phyloP scores from a whole-genome alignment of 2,113 vertebrate species.

The Sturnira hondurensis region DNA sequence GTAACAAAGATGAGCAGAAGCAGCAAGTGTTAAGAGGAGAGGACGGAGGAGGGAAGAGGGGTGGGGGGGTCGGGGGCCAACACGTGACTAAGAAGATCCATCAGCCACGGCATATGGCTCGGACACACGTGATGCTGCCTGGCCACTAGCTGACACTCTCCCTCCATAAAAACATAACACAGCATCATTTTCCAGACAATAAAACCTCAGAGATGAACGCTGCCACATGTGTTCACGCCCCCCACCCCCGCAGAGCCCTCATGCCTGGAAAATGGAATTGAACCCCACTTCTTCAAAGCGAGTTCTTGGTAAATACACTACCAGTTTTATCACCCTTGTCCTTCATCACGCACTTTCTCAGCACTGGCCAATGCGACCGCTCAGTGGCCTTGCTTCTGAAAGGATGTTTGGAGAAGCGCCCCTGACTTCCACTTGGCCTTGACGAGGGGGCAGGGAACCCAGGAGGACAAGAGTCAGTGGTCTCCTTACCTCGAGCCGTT shows the following conservation, averaged over 20 bases:
- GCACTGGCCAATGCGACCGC: fast-evolving
- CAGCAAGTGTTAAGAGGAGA: fast-evolving
- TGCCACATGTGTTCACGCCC: neutral
- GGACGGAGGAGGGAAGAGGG: neutral
- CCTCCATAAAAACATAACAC: neutral
- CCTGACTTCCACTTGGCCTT: fast-evolving
- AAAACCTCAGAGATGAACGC: neutral
- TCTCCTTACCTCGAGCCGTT: slow-evolving; percentile 88
- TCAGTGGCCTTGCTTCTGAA: fast-evolving
- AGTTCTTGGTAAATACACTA: neutral
- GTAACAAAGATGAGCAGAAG: neutral
- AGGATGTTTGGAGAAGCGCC: fast-evolving
- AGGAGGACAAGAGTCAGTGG: fast-evolving
- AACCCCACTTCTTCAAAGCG: neutral
- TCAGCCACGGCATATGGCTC: fast-evolving
- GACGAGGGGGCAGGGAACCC: neutral
- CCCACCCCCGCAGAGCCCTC: neutral
- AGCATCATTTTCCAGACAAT: neutral
- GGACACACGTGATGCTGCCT: fast-evolving
- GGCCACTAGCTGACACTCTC: neutral
- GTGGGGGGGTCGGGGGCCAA: fast-evolving
- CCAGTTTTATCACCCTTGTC: neutral
- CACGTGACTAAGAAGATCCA: fast-evolving
- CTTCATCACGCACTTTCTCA: neutral
- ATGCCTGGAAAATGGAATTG: neutral